Evolutionary conservation across 1,140 invertebrate species (phyloP).

Genomic region (Zaprionus davidi): DNA sequence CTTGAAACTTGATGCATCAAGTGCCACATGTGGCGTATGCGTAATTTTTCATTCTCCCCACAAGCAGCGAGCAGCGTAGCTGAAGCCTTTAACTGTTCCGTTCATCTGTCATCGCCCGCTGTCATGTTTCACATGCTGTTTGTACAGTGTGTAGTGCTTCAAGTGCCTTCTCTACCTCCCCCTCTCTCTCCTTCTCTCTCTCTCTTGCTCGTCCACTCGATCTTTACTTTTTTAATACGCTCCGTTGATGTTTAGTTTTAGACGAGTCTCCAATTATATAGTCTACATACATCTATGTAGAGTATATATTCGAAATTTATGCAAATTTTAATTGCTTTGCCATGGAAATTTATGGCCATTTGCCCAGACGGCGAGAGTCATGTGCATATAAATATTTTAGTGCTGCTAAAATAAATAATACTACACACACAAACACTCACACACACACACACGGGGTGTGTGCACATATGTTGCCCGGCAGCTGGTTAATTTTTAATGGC

Average conservation of each 20-base stretch:
- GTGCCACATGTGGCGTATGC: conserved; percentile 63
- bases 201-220: neutral
- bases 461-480: conserved; percentile 4
- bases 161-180: conserved; percentile 29
- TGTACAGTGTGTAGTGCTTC: conserved; percentile 36
- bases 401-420: conserved; percentile 59
- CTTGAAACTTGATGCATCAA: conserved; percentile 63
- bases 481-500: conserved; percentile 7
- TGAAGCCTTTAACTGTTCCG: conserved; percentile 32
- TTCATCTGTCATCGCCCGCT: conserved; percentile 35
- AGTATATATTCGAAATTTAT: conserved; percentile 69
- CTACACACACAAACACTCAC: neutral
- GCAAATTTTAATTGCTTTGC: conserved; percentile 80
- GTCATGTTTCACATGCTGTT: conserved; percentile 68
- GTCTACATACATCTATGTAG: conserved; percentile 1
- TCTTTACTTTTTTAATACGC: conserved; percentile 14
- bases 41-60: conserved; percentile 67
- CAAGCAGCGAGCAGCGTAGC: conserved; percentile 14
- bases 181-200: neutral
- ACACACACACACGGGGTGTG: neutral
- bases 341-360: conserved; percentile 58
- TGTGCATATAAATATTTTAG: conserved; percentile 62
- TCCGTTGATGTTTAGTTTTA: conserved; percentile 73
- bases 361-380: conserved; percentile 12
- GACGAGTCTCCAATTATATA: conserved; percentile 37